These are phyloP conservation scores for Speoplatyrhinus poulsoni DNA, from an alignment of 2,113 vertebrate species.

Conservation along the genomic window DNA sequence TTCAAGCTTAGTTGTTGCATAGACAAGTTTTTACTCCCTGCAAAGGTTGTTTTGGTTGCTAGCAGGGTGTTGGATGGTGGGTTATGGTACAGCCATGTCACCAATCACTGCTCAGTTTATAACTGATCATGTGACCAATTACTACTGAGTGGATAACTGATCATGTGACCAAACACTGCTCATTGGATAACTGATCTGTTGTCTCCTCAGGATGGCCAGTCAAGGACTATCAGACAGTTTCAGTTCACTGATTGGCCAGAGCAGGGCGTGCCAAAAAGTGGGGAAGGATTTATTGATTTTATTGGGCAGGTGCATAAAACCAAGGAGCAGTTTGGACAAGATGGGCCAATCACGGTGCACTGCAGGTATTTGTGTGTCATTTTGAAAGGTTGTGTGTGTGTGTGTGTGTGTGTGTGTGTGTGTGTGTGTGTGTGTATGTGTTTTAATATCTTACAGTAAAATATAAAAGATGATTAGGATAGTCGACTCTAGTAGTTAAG, in stretches of 20 bases:
- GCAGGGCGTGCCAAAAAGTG: conserved; percentile 95
- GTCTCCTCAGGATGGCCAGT: conserved; percentile 88
- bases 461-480: too few species aligned
- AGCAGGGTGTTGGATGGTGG: too few species aligned
- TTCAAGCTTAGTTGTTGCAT: too few species aligned
- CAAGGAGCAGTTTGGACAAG: conserved; percentile 98
- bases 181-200: conserved; percentile 6
- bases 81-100: too few species aligned
- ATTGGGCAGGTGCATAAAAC: conserved; percentile 98
- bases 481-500: too few species aligned
- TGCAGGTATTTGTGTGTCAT: conserved; percentile 83
- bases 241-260: conserved; percentile 99
- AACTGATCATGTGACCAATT: too few species aligned
- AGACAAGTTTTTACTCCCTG: too few species aligned
- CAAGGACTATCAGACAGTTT: conserved; percentile 96
- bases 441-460: neutral
- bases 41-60: too few species aligned
- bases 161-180: neutral
- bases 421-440: neutral
- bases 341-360: conserved; percentile 95
- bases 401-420: neutral
- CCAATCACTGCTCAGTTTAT: too few species aligned
- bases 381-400: neutral
- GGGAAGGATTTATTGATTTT: conserved; percentile 97
- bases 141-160: too few species aligned